Base-by-base conservation (phyloP, 2,113 vertebrate genomes). In the human (Homo sapiens) region DNA sequence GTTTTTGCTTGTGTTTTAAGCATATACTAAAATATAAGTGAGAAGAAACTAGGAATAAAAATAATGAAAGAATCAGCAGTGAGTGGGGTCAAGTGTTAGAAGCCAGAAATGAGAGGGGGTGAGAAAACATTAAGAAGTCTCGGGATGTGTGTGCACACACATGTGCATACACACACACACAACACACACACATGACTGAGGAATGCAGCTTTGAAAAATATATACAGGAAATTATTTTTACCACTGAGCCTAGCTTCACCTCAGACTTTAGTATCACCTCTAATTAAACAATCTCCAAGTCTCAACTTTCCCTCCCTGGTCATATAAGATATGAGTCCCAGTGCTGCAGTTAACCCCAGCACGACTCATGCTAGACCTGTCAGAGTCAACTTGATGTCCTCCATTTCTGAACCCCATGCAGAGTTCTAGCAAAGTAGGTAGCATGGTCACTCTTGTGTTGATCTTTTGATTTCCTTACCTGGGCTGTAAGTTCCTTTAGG, bases 131-230 rank as follows among this genome's bases (percentile, higher is more conserved):
- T 22, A 8, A 83, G 59, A 87, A 45, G 32, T 68, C 55, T 83
- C 2, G 0, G n/a, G 64, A 5, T 8, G 3, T 38, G 30, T 66
- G 8, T 43, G 11, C 1, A 35, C 57, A 35, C 1, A 2, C 1
- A 25, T 5, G 6, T 20, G 10, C 2, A 50, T 35, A 70, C 38
- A 72, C 48, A 35, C 14, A 40, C n/a, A 50, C 8, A 48, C 10
- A 4, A 25, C 83, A 27, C 18, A 72, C 32, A 59, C 52, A 73
- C 52, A 40, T 3, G n/a, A 45, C 23, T 43, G 23, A 82, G 55
- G 40, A 76, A 32, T 10, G 35, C 32, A 43, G 8, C 48, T 78
- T 68, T 64, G 57, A 22, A 83, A 55, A 57, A 78, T 64, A 57
- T 32, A 35, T 20, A 52, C 32, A 48, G 32, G 27, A 61, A 87